Percentiles rank a stretch among this genome's conserved stretches.
Evolutionary conservation across 2,888 invertebrate species (phyloP).

Genomic region (Plutella xylostella): DNA sequence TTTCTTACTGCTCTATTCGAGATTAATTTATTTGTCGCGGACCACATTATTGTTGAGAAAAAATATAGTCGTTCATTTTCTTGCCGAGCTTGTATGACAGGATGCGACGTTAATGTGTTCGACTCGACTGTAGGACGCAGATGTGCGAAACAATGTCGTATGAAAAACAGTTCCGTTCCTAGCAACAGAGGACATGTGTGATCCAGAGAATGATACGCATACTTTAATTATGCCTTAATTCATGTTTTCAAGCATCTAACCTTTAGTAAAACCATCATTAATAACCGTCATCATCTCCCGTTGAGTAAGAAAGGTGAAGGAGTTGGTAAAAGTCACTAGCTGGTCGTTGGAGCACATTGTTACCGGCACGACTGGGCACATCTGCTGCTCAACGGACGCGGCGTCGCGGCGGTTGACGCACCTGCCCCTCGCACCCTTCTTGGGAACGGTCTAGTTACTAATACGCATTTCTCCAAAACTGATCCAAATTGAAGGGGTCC

Average conservation of each 20-base stretch:
- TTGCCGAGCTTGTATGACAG: constrained; percentile 56
- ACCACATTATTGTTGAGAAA: constrained; percentile 43
- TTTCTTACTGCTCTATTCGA: constrained; percentile 30
- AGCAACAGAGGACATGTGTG: constrained; percentile 38
- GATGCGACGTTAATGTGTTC: constrained; percentile 50
- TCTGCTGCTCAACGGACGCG: constrained; percentile 2
- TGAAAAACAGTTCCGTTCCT: constrained; percentile 42
- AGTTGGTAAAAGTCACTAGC: background rate
- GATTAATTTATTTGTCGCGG: constrained; percentile 52
- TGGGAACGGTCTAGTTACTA: no score
- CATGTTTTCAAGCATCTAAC: no score
- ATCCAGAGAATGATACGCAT: background rate
- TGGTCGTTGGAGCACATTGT: background rate
- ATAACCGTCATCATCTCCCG: background rate
- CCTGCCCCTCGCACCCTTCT: background rate
- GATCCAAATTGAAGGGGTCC: no score
- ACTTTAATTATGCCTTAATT: background rate
- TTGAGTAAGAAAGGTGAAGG: no score
- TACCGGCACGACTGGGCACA: background rate
- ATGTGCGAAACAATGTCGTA: constrained; percentile 50
- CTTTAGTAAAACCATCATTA: background rate
- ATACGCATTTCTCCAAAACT: no score
- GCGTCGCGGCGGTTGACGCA: background rate
- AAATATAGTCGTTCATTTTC: constrained; percentile 40
- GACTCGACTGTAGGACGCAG: constrained; percentile 37